Evolutionary conservation across 1,140 invertebrate species (phyloP), one percentile per base, ranked within the genome.

Genomic region (Philopotamus ludificatus): DNA sequence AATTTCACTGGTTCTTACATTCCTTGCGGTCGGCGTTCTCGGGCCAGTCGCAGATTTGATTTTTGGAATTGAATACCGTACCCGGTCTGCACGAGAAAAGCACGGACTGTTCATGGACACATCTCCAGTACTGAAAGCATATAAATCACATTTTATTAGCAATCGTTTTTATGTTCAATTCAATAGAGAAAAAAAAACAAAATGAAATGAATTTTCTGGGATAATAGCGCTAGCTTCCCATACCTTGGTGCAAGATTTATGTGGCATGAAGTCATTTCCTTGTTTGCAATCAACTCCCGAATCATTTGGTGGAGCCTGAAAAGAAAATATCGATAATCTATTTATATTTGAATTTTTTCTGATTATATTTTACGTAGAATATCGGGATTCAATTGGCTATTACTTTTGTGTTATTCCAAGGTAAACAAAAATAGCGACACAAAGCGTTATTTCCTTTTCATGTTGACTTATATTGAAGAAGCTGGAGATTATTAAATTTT

Each of bases 41-140:
- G 3, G 89, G 88, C 90, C 90, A 93, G 75, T 91, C 90, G 73
- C 91, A 93, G 15, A 89, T 83, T 60, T 84, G 84, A 23, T 80
- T 81, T 12, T 80, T 74, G 0, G 81, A 81, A 69, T 92, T 88
- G 79, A 89, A 93, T n/a, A 90, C 83, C 0, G 89, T 87, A 20
- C 88, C 88, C 1, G 83, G 78, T 65, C 85, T 83, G 72, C 90
- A 93, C 16, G 81, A 78, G 72, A 89, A 90, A 71, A 86, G 83
- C n/a, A 87, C 76, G 3, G 86, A 83, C 72, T 86, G 85, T 18
- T 88, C 89, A 73, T 91, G 86, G 3, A 89, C 87, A 72, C 91
- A 93, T 53, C 88, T 83, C 77, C 89, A 92, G 70, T 91, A 93
- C 90, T 92, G 76, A 41, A 66, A 64, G 57, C 39, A 42, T 42